Evolutionary conservation across 2,113 vertebrate genomes (phyloP).

Genomic region (Tricholaema leucomelas): DNA sequence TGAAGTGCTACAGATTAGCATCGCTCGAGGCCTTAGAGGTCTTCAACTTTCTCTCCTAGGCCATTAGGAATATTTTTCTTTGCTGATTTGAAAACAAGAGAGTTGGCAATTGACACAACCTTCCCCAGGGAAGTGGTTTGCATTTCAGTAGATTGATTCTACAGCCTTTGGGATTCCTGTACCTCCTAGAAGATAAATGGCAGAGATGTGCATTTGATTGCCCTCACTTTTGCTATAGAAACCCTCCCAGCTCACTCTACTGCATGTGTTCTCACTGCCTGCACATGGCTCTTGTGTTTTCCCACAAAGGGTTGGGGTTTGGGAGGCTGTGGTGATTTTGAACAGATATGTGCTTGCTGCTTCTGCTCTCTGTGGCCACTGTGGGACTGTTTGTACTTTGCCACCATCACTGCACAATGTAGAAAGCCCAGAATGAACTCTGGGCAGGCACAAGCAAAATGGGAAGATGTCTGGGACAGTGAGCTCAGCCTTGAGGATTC

Average conservation of each 20-base stretch:
- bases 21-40: background rate
- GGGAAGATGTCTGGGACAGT: background rate
- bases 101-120: background rate
- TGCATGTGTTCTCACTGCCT: background rate
- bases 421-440: background rate
- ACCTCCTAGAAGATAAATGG: background rate
- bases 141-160: background rate
- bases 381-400: background rate
- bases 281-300: background rate
- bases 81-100: background rate
- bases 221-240: background rate
- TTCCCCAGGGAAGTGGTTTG: background rate
- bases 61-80: background rate
- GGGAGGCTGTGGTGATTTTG: background rate
- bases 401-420: accelerated
- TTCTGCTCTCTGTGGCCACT: background rate
- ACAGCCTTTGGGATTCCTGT: background rate
- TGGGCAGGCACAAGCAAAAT: background rate
- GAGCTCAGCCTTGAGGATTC: background rate
- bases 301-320: background rate
- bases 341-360: background rate
- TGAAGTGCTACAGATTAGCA: background rate
- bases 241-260: background rate
- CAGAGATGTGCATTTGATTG: background rate
- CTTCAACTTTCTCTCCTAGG: background rate